Evolutionary conservation across 37 sponge, comb jelly and placozoan genomes (phyloP), one percentile per base, ranked within the genome.

Genomic region (Mnemiopsis leidyi): DNA sequence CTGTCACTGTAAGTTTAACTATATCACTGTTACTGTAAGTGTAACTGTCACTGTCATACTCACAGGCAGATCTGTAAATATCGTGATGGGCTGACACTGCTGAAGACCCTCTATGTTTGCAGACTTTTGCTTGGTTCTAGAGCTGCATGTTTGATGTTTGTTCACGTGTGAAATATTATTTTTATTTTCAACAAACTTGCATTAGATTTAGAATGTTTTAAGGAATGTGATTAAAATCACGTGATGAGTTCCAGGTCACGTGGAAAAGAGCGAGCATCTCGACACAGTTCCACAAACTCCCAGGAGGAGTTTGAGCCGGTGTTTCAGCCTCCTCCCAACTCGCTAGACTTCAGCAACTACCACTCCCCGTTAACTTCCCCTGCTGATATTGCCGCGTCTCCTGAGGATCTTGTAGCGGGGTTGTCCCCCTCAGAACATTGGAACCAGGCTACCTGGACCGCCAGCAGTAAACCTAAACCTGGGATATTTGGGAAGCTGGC

Each of bases 341-440:
- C 75, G 20, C 75, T 29, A 28, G 75, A 71, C n/a, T 71, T 29
- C 75, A 71, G 75, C n/a, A n/a, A 71, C 75, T 71, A 71, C 75
- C 26, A 5, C n/a, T 29, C 30, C n/a, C 75, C 75, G 5, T 2
- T 25, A 13, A 71, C 30, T 28, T 71, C 75, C 3, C 75, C 75
- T 71, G 13, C 61, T 48, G 13, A 48, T 13, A 18, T 48, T 18
- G 61, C 61, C 13, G 5, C 61, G 9, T 48, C 61, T 13, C 61
- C 61, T 48, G 61, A 48, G 61, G 9, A 48, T 13, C 61, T 48
- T 5, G 61, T 48, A 48, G 5, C 61, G 61, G 61, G 13, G 5
- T 48, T 48, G 61, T 48, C 61, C 13, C 61, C 61, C 13, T 13
- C 61, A 48, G 61, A 13, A 48, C 61, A 48, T 5, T 48, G 61